phyloP scores from a whole-genome alignment of 1,140 invertebrate genomes.

The Papilio polytes region DNA sequence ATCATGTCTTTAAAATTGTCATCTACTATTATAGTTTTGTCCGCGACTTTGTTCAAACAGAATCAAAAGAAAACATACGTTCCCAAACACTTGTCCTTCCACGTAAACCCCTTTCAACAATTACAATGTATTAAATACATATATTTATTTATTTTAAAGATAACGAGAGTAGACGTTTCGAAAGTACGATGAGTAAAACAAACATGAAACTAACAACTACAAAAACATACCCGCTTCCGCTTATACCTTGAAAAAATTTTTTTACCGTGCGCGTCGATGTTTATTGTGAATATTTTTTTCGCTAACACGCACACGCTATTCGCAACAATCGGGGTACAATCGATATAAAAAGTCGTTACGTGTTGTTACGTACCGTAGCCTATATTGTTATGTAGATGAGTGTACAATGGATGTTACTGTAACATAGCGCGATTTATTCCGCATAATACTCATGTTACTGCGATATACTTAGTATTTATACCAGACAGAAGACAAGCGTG shows the following conservation, averaged over 20 bases:
- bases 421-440: not conserved
- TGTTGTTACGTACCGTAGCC: conserved; percentile 21
- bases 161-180: not conserved
- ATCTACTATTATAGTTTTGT: too few relatives aligned
- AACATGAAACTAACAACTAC: not conserved
- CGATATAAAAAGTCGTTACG: conserved; percentile 31
- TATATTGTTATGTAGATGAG: conserved; percentile 23
- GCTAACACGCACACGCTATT: conserved; percentile 22
- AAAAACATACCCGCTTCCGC: conserved; percentile 10
- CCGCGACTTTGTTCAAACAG: too few relatives aligned
- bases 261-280: not conserved
- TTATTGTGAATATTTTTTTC: conserved; percentile 8
- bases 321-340: conserved; percentile 2
- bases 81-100: too few relatives aligned
- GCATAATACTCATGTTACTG: not conserved
- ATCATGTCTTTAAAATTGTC: too few relatives aligned
- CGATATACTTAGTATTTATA: too few relatives aligned
- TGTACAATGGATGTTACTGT: conserved; percentile 11
- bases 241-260: not conserved
- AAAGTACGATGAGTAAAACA: not conserved
- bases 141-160: not conserved
- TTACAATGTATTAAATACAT: too few relatives aligned
- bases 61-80: too few relatives aligned
- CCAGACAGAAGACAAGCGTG: too few relatives aligned
- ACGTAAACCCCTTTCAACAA: too few relatives aligned